These are phyloP conservation scores for Maconellicoccus hirsutus DNA, from an alignment of 1,140 invertebrate species.

Conservation along the genomic window DNA sequence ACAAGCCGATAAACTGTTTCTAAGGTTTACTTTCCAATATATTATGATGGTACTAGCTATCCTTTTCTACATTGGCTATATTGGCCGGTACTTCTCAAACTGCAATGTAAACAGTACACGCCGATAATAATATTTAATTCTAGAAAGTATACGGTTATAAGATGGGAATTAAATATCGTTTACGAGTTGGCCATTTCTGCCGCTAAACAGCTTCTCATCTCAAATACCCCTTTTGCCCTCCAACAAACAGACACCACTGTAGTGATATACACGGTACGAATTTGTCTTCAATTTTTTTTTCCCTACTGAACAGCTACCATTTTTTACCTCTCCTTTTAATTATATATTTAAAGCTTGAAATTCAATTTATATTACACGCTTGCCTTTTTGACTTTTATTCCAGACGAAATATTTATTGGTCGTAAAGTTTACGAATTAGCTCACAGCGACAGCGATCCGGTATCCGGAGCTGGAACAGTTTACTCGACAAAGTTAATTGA, in stretches of 20 bases:
- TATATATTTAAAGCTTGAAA: not conserved
- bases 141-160: not conserved
- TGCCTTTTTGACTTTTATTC: not conserved
- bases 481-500: not conserved
- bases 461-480: not conserved
- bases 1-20: constrained; percentile 18
- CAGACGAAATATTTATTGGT: not conserved
- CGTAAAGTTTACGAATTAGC: not conserved
- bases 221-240: too few relatives aligned
- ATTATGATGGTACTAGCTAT: constrained; percentile 5
- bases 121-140: not conserved
- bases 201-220: too few relatives aligned
- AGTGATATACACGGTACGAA: too few relatives aligned
- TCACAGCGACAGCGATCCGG: constrained; percentile 1
- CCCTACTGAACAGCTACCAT: not conserved
- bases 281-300: not conserved
- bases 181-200: not conserved
- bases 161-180: not conserved
- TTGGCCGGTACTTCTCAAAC: not conserved
- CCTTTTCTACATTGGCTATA: constrained; percentile 14
- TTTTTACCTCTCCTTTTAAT: not conserved
- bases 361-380: not conserved
- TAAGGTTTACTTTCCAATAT: constrained; percentile 19
- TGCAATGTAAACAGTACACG: constrained; percentile 12
- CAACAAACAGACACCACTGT: too few relatives aligned